Percentiles rank a stretch among this genome's conserved stretches.
phyloP scores from a whole-genome alignment of 2,113 vertebrate genomes.

The Erythrocercus mccallii region DNA sequence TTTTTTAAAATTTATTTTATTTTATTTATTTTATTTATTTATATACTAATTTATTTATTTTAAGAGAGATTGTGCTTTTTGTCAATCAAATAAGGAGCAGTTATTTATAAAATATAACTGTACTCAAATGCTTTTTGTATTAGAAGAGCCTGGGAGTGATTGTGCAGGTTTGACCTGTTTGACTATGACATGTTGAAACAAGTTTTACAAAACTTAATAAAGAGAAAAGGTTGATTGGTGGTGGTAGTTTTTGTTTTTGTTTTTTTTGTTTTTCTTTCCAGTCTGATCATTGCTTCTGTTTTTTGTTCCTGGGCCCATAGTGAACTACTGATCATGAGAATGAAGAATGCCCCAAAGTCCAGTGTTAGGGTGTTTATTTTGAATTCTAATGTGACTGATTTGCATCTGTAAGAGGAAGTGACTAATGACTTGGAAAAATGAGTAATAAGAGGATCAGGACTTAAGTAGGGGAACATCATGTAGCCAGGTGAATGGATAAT shows the following conservation, averaged over 20 bases:
- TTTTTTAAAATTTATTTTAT: too few species aligned
- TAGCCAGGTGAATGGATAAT: background rate
- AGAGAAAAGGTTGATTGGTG: background rate
- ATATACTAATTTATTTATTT: too few species aligned
- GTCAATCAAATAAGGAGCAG: background rate
- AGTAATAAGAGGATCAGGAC: background rate
- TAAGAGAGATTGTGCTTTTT: background rate
- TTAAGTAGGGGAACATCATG: background rate
- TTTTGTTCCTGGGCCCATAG: background rate
- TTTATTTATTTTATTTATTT: too few species aligned
- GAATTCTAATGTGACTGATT: background rate
- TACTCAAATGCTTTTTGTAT: background rate
- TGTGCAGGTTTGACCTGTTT: conserved; percentile 11
- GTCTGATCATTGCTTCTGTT: background rate
- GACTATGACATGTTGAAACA: background rate
- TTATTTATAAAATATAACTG: background rate
- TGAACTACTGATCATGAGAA: background rate
- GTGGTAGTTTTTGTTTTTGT: background rate
- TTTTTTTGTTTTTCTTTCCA: background rate
- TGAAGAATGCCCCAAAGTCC: background rate
- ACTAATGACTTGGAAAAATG: background rate
- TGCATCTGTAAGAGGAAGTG: background rate
- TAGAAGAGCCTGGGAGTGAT: background rate
- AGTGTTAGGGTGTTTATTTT: background rate
- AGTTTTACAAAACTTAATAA: background rate